A percentile compares a stretch with the other conserved stretches of the same genome.
Evolutionary conservation across 2,113 vertebrate genomes (phyloP).

Genomic region (Trichomycterus rosablanca): DNA sequence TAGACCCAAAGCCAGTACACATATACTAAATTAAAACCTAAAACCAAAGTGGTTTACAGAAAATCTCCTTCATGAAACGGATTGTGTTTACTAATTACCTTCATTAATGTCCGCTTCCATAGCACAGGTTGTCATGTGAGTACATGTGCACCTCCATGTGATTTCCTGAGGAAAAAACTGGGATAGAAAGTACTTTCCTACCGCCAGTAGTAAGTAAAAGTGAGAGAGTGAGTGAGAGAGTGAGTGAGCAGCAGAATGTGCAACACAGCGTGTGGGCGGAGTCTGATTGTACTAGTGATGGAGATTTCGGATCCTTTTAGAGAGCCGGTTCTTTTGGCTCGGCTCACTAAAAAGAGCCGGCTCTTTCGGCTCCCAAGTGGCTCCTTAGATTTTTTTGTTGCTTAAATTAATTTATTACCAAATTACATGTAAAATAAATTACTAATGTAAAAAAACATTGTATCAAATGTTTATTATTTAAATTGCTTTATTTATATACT

Average conservation of each 20-base stretch:
- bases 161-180: slow-evolving; percentile 65
- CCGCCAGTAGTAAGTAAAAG: slow-evolving; percentile 68
- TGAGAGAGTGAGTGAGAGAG: too few relatives aligned
- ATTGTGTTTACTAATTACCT: slow-evolving; percentile 57
- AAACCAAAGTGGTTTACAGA: background rate
- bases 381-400: too few relatives aligned
- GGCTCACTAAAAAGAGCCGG: too few relatives aligned
- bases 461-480: too few relatives aligned
- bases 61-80: background rate
- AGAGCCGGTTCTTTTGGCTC: too few relatives aligned
- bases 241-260: slow-evolving; percentile 41
- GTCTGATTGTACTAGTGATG: too few relatives aligned
- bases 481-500: too few relatives aligned
- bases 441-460: too few relatives aligned
- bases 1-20: background rate
- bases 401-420: too few relatives aligned
- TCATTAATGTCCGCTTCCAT: slow-evolving; percentile 74
- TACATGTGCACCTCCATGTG: slow-evolving; percentile 69
- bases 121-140: slow-evolving; percentile 72
- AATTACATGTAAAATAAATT: too few relatives aligned
- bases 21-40: background rate
- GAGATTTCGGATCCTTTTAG: too few relatives aligned
- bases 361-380: too few relatives aligned
- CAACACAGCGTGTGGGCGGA: slow-evolving; percentile 24
- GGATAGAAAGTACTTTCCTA: slow-evolving; percentile 48